Evolutionary conservation across 2,797 vertebrate species (phyloP).

Genomic region (Hypotaenidia okinawae): DNA sequence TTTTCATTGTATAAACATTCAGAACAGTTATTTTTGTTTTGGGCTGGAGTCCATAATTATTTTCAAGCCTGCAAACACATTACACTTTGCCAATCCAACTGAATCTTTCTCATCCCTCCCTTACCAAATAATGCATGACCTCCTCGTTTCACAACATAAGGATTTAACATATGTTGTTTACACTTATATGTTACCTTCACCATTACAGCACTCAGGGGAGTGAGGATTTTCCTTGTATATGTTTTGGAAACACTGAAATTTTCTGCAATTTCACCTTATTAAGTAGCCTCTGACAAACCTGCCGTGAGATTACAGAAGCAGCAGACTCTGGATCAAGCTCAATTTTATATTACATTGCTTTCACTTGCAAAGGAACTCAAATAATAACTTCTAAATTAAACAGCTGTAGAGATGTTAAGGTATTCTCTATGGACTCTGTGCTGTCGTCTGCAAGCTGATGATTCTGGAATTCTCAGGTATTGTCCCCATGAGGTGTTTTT

Average conservation of each 20-base stretch:
- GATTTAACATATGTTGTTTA: conserved; percentile 69
- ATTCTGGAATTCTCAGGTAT: conserved; percentile 64
- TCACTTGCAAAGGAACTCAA: conserved; percentile 44
- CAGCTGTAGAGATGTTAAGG: conserved; percentile 66
- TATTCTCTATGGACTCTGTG: conserved; percentile 39
- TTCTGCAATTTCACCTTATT: conserved; percentile 52
- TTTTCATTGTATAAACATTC: neutral
- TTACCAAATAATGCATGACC: conserved; percentile 62
- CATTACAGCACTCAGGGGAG: conserved; percentile 43
- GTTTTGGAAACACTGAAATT: conserved; percentile 41
- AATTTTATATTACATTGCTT: conserved; percentile 39
- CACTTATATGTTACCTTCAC: conserved; percentile 53
- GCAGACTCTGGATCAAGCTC: conserved; percentile 6
- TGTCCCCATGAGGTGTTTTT: conserved; percentile 59
- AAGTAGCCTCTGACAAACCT: conserved; percentile 35
- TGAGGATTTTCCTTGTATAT: neutral
- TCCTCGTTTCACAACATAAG: conserved; percentile 51
- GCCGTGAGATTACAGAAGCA: conserved; percentile 7
- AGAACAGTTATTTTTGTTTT: conserved; percentile 28
- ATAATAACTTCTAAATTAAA: conserved; percentile 68
- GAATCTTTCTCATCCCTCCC: conserved; percentile 43
- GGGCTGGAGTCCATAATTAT: conserved; percentile 29
- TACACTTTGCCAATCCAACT: neutral
- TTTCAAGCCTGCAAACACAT: conserved; percentile 22
- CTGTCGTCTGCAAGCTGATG: conserved; percentile 61